Percentiles rank a stretch among this genome's conserved stretches.
These are phyloP conservation scores for Formica aserva DNA, from an alignment of 2,888 invertebrate species.

Conservation along the genomic window DNA sequence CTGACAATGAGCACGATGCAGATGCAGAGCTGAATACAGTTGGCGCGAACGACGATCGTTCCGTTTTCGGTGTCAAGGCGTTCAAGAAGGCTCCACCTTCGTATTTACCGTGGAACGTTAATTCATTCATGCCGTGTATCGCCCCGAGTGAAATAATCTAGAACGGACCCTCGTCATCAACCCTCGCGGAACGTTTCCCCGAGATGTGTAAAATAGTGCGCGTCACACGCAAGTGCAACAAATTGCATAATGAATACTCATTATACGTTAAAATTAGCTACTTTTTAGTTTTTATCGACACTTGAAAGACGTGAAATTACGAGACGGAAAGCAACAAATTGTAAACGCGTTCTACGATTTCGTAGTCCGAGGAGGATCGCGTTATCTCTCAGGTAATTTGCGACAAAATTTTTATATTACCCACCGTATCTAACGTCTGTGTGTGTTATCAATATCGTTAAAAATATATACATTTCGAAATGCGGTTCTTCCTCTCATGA, in stretches of 20 bases:
- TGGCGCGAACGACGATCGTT: slow-evolving; percentile 3
- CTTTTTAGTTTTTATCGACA: not conserved
- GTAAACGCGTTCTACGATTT: not conserved
- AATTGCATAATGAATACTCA: slow-evolving; percentile 38
- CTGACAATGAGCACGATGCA: not conserved
- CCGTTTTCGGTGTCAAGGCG: slow-evolving; percentile 75
- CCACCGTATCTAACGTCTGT: not conserved
- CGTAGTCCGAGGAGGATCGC: not conserved
- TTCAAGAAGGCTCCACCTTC: slow-evolving; percentile 66
- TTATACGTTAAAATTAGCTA: not conserved
- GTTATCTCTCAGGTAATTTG: not conserved
- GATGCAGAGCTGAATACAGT: slow-evolving; percentile 29
- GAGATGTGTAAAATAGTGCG: not conserved
- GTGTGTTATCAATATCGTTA: not conserved
- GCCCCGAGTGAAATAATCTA: slow-evolving; percentile 62
- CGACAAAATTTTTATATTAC: not conserved
- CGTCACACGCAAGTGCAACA: slow-evolving; percentile 30
- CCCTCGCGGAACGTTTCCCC: not conserved
- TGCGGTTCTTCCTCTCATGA: not conserved
- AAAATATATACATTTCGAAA: not conserved
- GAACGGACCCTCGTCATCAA: slow-evolving; percentile 12
- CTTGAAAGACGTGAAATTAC: not conserved
- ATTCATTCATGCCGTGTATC: slow-evolving; percentile 68
- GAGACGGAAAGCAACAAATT: not conserved
- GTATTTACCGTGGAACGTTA: slow-evolving; percentile 63